Base-by-base conservation (phyloP, 2,888 invertebrate genomes). In the Xanthia icteritia region DNA sequence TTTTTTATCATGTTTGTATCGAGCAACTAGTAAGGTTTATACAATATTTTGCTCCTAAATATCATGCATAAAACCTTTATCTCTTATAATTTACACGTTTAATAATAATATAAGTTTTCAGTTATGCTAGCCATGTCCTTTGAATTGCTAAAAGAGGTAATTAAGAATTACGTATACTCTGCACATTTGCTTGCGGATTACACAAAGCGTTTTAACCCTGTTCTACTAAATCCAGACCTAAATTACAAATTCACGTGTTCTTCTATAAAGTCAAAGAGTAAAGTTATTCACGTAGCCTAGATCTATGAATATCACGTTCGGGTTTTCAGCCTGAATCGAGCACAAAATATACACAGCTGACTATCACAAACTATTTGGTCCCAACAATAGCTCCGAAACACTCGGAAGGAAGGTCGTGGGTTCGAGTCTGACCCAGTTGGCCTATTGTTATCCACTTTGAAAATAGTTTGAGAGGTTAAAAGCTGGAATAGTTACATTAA, bases 391-490 rank as follows among this genome's bases (percentile, higher is more conserved):
- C 27, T 48, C 5, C 5, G 61, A 69, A 78, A 80, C 75, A 76
- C 69, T 74, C 48, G 17, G 65, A 42, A 39, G 42, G 74, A 82
- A 84, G 81, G 86, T 81, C 86, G 66, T 27, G 51, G 79, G 79
- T 81, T 79, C 82, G n/a, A 82, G 73, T 72, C 76, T 88, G 84
- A 86, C 86, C 86, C 78, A 87, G 65, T 88, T 87, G 72, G 42
- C 58, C 84, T 76, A 82, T 87, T 87, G 86, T 87, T 81, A 81
- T 23, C 73, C 70, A 77, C 77, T 81, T 87, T 60, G 65, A 66
- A 77, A 77, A 73, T 87, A 82, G 75, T 76, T 83, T 73, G 74
- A 78, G 83, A 70, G 88, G 88, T 72, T 76, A 69, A 87, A 82
- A 83, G 83, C 71, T 66, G 36, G 58, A 73, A 85, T 76, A 66